A percentile compares a stretch with the other conserved stretches of the same genome.
These are phyloP conservation scores for Helobdella robusta DNA, from an alignment of 2,888 invertebrate species.

Conservation along the genomic window DNA sequence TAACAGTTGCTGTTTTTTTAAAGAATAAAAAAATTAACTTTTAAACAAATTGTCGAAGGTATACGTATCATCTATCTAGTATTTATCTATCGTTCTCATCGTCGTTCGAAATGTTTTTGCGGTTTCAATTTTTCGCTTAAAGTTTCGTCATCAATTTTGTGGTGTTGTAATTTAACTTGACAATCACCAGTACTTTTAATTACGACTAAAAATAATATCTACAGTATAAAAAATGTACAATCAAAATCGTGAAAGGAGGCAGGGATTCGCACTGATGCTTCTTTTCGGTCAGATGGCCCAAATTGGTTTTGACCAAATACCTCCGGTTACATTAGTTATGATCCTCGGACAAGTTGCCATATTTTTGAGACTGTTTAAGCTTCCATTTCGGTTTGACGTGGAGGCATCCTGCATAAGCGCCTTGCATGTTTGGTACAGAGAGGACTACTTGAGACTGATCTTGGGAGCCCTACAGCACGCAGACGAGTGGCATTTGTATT, in stretches of 20 bases:
- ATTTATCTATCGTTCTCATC: too few relatives aligned
- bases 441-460: constrained; percentile 47
- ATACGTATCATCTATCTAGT: too few relatives aligned
- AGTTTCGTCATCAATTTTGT: too few relatives aligned
- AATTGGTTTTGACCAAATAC: constrained; percentile 48
- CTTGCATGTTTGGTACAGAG: constrained; percentile 48
- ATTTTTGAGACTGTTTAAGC: constrained; percentile 44
- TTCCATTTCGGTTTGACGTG: constrained; percentile 30
- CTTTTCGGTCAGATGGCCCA: constrained; percentile 32
- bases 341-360: constrained; percentile 52
- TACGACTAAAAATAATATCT: too few relatives aligned
- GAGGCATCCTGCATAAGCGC: constrained; percentile 55
- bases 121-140: too few relatives aligned
- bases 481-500: constrained; percentile 60
- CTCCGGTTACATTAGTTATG: constrained; percentile 54
- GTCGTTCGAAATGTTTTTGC: too few relatives aligned
- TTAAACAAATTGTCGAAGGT: too few relatives aligned
- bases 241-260: constrained; percentile 12
- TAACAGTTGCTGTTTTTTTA: too few relatives aligned
- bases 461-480: constrained; percentile 57
- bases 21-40: too few relatives aligned
- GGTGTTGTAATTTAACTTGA: too few relatives aligned
- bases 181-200: too few relatives aligned
- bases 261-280: constrained; percentile 25
- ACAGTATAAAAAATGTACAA: too few relatives aligned